Base-by-base conservation (phyloP, 2,888 invertebrate species). In the Syrista parreyssii region DNA sequence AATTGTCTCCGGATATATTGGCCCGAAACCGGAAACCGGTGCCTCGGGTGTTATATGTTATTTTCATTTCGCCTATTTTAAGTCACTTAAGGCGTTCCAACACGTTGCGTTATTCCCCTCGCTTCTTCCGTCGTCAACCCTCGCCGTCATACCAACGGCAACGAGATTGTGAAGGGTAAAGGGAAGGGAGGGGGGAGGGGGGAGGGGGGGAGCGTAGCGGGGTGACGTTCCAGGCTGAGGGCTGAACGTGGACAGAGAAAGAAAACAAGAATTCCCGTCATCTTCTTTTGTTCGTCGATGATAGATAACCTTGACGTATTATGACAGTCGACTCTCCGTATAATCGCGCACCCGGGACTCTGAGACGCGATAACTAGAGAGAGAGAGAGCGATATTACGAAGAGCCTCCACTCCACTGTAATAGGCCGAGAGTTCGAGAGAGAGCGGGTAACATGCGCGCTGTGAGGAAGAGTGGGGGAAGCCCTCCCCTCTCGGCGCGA, bases 281-380 rank as follows among this genome's bases (percentile, higher is more conserved):
- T 73, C 75, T 31, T 71, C 55, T 68, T 75, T 78, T 78, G 78
- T 78, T 74, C 78, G 75, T 78, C 75, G 78, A 78, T 78, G 78
- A 78, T 75, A 72, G 78, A 78, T 78, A 78, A 75, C 72, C 72
- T 55, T 33, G 34, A 40, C 68, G 75, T 78, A 75, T 78, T 75
- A 75, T 78, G 72, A 36, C 36, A 36, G 36, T 36, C 36, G 36
- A 36, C 36, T 36, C 12, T 12, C 36, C 12, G 12, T 12, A 36
- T 12, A 36, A 36, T 36, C 36, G 36, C 12, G 4, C 36, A 36
- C 12, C 12, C 36, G 12, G 12, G 12, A 36, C 36, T 36, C 36
- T 36, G 4, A 36, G 12, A 12, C 4, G 36, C 12, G 36, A 12
- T 36, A 36, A 36, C 36, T 36, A 36, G 36, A 3, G 1, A 12